Evolutionary conservation across 2,797 vertebrate genomes (phyloP), one percentile per base, ranked within the genome.

Genomic region (Threskiornis aethiopicus): DNA sequence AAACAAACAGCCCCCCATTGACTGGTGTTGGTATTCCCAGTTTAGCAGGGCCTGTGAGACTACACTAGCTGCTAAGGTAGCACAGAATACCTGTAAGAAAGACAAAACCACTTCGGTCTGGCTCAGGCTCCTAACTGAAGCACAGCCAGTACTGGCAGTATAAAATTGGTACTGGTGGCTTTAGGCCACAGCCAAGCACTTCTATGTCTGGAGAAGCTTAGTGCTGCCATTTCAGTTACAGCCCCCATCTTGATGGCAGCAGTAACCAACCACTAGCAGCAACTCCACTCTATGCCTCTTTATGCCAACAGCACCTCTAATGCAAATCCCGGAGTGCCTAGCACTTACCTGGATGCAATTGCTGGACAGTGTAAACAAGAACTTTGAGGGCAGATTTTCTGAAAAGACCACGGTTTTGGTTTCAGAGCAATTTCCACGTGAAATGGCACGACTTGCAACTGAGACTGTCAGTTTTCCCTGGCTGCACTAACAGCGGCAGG

Each of bases 251-350:
- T 2, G n/a, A 20, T 3, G 35, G 52, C 37, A 21, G 52, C 62
- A 8, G 21, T 9, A 16, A 12, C 42, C n/a, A 4, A 5, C 21
- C 9, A 11, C 7, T 14, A 44, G 49, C 62, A 71, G 69, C 31
- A n/a, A 2, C 54, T 14, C 35, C 17, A 10, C 22, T 8, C 13
- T 6, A 16, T 3, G 6, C 6, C 62, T 21, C 49, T 37, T 6
- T 3, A 9, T 26, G 46, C 64, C 72, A n/a, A 11, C 33, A 51
- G 59, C 51, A 21, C 28, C 39, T 37, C 35, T 6, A 11, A 7
- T 1, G 10, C 49, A 57, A 16, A 26, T 1, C 42, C 22, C 3
- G 58, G 11, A 11, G 28, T 1, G n/a, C 31, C 18, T 3, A 10
- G 29, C 16, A 9, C 44, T 24, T 5, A 39, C 29, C 33, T 9